Evolutionary conservation across 2,113 vertebrate genomes (phyloP).

Genomic region (Anhinga rufa): DNA sequence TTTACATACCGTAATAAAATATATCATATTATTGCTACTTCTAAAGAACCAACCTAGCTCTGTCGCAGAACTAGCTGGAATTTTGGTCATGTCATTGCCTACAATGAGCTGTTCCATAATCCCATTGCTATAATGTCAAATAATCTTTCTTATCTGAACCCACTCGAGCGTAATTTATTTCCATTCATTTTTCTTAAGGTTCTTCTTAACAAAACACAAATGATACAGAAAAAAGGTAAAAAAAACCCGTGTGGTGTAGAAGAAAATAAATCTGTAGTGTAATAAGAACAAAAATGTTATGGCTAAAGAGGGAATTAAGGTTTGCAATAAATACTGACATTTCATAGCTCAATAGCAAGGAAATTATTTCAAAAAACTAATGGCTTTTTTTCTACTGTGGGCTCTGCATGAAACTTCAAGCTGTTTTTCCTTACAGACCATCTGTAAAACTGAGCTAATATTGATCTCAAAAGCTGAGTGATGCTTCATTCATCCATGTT

Average conservation of each 20-base stretch:
- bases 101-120: neutral
- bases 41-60: neutral
- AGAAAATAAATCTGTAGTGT: neutral
- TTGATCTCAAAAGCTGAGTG: neutral
- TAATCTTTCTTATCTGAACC: neutral
- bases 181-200: neutral
- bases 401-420: neutral
- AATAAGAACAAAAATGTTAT: neutral
- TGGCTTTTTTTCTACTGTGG: neutral
- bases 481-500: neutral
- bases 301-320: slow-evolving; percentile 25
- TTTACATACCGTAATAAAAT: neutral
- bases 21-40: neutral
- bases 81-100: neutral
- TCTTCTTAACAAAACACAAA: neutral
- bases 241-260: neutral
- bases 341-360: slow-evolving; percentile 30
- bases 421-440: slow-evolving; percentile 9
- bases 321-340: slow-evolving; percentile 24
- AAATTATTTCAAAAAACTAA: slow-evolving; percentile 38
- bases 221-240: fast-evolving
- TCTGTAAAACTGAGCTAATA: slow-evolving; percentile 34
- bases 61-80: neutral
- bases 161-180: neutral
- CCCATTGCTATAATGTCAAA: neutral